A percentile compares a stretch with the other conserved stretches of the same genome.
Conservation (phyloP, 2,113 vertebrate genomes). For the Casuarius casuarius region DNA sequence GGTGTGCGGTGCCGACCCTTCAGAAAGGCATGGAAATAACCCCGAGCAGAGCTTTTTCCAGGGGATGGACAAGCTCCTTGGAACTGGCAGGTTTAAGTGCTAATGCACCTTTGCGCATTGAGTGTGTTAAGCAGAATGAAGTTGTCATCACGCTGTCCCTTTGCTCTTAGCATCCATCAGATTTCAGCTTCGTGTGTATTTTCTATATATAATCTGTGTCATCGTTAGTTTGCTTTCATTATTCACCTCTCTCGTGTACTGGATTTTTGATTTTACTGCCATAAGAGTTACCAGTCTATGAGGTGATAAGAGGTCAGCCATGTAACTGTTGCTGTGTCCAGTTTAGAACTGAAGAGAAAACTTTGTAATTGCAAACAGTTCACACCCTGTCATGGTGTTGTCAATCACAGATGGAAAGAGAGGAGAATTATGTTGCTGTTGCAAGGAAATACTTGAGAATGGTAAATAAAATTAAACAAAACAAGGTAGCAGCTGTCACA, state of each 20-base stretch:
- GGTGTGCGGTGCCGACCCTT: neutral
- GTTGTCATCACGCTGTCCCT: neutral
- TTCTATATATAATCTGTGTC: neutral
- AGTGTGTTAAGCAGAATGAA: neutral
- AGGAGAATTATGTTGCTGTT: neutral
- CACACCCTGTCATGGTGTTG: neutral
- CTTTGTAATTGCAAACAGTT: neutral
- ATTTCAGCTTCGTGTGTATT: neutral
- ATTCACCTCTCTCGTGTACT: neutral
- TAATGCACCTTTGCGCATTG: accelerated
- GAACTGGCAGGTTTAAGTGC: neutral
- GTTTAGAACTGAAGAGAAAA: neutral
- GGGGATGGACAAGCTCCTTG: neutral
- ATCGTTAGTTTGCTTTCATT: neutral
- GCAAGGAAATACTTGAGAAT: neutral
- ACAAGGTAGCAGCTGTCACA: neutral
- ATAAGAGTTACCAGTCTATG: accelerated
- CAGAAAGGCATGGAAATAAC: accelerated
- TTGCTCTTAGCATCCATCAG: neutral
- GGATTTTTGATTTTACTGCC: neutral
- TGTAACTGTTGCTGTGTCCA: accelerated
- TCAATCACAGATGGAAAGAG: neutral
- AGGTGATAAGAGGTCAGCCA: neutral
- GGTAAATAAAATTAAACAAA: neutral
- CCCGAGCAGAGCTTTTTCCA: accelerated